Evolutionary conservation across 2,113 vertebrate species (phyloP), one percentile per base, ranked within the genome.

Genomic region (Suricata suricatta): DNA sequence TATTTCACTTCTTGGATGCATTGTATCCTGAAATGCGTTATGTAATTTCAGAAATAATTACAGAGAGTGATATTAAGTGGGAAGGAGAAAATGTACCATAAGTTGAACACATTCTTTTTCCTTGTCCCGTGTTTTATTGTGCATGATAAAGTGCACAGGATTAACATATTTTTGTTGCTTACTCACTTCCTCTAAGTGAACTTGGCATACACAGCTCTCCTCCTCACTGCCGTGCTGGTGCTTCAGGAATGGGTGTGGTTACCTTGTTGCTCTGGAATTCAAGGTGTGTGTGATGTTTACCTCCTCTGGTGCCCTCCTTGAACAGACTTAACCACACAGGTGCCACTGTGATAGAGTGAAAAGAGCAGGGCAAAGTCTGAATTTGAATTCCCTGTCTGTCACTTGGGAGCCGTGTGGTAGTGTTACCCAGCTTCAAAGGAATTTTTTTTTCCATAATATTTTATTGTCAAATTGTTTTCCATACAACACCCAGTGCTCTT

Each of bases 1-100:
- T 85, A n/a, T 97, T 95, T 77, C 29, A 29, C 66, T 69, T 94
- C 77, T 95, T 88, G 69, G 81, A 96, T 92, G 68, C 82, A 83
- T n/a, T 47, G 66, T 57, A 21, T 97, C 77, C 96, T 63, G 66
- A 94, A 71, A 54, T 54, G 72, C 66, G n/a, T 89, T 68, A 25
- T 54, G 3, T 50, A 44, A 8, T 68, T 95, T 90, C 52, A 92
- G 86, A 95, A 89, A 94, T 82, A 92, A 93, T 93, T 83, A 84
- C 57, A 11, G 79, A 79, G 90, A 66, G n/a, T 89, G 29, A 38
- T 90, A 66, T 76, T 90, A 84, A 81, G 64, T 87, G 64, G 77
- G 88, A 88, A 92, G 57, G 82, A 97, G 82, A 81, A 85, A 79
- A 54, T 69, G 31, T 50, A 38, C n/a, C 52, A 1, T 64, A 71